A percentile compares a stretch with the other conserved stretches of the same genome.
phyloP scores from a whole-genome alignment of 2,797 vertebrate species.

The Urocyon cinereoargenteus region DNA sequence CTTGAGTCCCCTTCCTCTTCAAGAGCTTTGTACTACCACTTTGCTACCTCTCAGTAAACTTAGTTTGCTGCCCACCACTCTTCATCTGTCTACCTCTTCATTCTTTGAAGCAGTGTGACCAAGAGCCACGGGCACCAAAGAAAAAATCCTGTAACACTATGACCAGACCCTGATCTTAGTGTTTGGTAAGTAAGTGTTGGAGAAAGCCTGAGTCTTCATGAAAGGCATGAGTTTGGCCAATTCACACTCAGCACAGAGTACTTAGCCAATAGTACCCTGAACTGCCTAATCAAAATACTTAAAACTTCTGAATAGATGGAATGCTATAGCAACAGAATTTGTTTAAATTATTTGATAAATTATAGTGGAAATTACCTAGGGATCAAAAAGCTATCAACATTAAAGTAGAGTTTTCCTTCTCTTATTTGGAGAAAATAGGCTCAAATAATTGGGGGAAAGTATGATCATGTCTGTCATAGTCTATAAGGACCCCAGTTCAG shows the following conservation, averaged over 20 bases:
- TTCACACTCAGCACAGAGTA: conserved; percentile 40
- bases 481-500: neutral
- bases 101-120: neutral
- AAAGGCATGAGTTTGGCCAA: conserved; percentile 53
- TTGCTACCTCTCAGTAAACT: neutral
- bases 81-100: neutral
- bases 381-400: conserved; percentile 38
- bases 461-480: neutral
- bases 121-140: neutral
- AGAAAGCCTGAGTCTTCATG: conserved; percentile 59
- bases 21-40: neutral
- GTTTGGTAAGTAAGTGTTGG: neutral
- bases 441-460: conserved; percentile 34
- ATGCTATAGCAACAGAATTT: conserved; percentile 67
- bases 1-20: neutral
- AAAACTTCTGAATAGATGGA: conserved; percentile 56
- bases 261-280: conserved; percentile 37
- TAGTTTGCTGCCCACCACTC: neutral
- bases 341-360: conserved; percentile 39
- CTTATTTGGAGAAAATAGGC: conserved; percentile 18
- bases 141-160: neutral
- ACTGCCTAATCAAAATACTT: conserved; percentile 74
- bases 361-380: neutral
- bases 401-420: neutral
- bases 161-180: neutral